Base-by-base conservation (phyloP, 2,113 vertebrate species). In the Channa maculata region DNA sequence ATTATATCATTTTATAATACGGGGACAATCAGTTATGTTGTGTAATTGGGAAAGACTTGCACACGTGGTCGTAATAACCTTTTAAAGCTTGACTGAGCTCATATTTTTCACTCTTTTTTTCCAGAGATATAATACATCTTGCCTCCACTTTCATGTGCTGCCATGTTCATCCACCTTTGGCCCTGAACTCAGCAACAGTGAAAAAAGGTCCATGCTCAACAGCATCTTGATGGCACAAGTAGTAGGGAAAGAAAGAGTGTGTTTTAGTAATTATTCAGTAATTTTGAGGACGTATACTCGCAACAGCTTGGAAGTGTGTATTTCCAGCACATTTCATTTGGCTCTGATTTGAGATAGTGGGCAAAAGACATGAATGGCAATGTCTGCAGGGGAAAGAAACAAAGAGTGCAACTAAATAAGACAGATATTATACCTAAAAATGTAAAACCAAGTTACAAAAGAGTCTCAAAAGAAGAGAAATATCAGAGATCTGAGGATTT, bases 151-250 rank as follows among this genome's bases (percentile, higher is more conserved):
- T 52, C 34, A 5, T 7, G 34, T 5, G 15, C 34, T 38, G 41
- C 33, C 12, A 39, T 12, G 10, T 41, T n/a, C 65, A 45, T 43
- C 50, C 52, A 69, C 55, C 58, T 80, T 75, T 71, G 46, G 39
- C 48, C 57, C 15, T 1, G 1, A 49, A 58, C 58, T 67, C 57
- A 14, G 38, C 70, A 24, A n/a, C 41, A 49, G 54, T 15, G 60
- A 7, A 58, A 39, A 38, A 61, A 3, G 38, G 38, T n/a, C n/a
- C n/a, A n/a, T 62, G 38, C 43, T 54, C 36, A 36, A 24, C 24
- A 24, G 24, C 24, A 24, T 24, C 34, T 15, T 41, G 11, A 5
- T 15, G n/a, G 33, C n/a, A 0, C 15, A n/a, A 37, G 45, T 49
- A 24, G 54, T 12, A 12, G 53, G 34, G 13, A 12, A 41, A 45